Percentiles rank a stretch among this genome's conserved stretches.
Conservation (phyloP, 2,797 vertebrate species). For the Sciurus carolinensis region DNA sequence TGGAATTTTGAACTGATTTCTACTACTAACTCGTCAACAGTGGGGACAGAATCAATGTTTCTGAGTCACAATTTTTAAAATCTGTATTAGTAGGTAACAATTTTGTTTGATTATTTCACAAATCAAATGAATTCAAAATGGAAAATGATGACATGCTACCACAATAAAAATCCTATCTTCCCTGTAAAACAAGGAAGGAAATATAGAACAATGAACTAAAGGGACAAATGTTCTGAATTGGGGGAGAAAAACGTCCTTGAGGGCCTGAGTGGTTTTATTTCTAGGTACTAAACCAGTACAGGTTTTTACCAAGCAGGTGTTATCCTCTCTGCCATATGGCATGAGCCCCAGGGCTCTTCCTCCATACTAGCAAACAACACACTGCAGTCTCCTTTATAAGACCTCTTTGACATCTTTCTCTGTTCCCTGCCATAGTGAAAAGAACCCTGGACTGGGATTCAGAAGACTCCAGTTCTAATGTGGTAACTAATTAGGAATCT, state of each 20-base stretch:
- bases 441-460: neutral
- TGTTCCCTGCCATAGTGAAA: neutral
- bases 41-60: conserved; percentile 34
- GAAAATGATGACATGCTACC: conserved; percentile 42
- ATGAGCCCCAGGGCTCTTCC: conserved; percentile 75
- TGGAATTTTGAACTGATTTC: conserved; percentile 56
- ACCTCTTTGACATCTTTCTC: conserved; percentile 57
- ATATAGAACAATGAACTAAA: conserved; percentile 30
- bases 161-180: conserved; percentile 30
- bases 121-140: conserved; percentile 41
- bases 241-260: conserved; percentile 62
- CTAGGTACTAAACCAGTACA: conserved; percentile 51
- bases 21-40: conserved; percentile 18
- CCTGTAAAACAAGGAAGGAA: conserved; percentile 48
- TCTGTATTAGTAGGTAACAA: neutral
- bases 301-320: conserved; percentile 78
- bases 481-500: conserved; percentile 19
- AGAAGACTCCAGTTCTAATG: conserved; percentile 5
- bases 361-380: conserved; percentile 27
- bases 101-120: conserved; percentile 49
- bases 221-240: conserved; percentile 21
- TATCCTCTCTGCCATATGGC: conserved; percentile 77
- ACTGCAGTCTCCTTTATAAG: conserved; percentile 65
- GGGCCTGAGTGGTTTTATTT: conserved; percentile 36
- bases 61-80: conserved; percentile 58